Percentiles rank a stretch among this genome's conserved stretches.
phyloP scores from a whole-genome alignment of 2,888 invertebrate genomes.

The Deroplatys truncata region DNA sequence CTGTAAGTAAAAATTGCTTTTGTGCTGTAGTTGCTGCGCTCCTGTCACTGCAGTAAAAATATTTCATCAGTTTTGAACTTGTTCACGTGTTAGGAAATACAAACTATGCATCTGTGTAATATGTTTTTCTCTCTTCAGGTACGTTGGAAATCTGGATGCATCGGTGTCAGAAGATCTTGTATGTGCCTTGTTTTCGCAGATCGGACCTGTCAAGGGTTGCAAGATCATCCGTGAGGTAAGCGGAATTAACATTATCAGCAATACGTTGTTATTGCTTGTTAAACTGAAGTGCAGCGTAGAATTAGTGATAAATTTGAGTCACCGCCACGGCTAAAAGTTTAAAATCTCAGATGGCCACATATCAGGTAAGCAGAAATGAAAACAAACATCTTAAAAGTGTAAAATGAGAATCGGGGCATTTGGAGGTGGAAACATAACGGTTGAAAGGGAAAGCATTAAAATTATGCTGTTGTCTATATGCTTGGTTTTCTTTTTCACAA shows the following conservation, averaged over 20 bases:
- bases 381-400: not conserved
- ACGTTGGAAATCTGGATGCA: conserved; percentile 55
- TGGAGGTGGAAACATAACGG: too few relatives aligned
- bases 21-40: not conserved
- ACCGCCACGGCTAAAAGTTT: not conserved
- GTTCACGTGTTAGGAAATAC: not conserved
- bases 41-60: not conserved
- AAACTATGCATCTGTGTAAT: not conserved
- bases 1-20: conserved; percentile 6
- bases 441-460: too few relatives aligned
- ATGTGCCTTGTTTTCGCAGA: conserved; percentile 55
- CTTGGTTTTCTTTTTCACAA: too few relatives aligned
- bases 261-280: not conserved
- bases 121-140: conserved; percentile 35
- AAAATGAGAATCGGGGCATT: too few relatives aligned
- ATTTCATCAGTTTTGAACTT: not conserved
- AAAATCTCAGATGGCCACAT: not conserved
- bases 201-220: conserved; percentile 58
- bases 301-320: not conserved
- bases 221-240: conserved; percentile 59
- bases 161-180: conserved; percentile 54
- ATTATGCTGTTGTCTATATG: too few relatives aligned
- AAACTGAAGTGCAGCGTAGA: not conserved
- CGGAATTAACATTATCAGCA: not conserved
- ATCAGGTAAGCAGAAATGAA: not conserved